Evolutionary conservation across 2,888 invertebrate species (phyloP), one percentile per base, ranked within the genome.

Genomic region (Apodemia mormo): DNA sequence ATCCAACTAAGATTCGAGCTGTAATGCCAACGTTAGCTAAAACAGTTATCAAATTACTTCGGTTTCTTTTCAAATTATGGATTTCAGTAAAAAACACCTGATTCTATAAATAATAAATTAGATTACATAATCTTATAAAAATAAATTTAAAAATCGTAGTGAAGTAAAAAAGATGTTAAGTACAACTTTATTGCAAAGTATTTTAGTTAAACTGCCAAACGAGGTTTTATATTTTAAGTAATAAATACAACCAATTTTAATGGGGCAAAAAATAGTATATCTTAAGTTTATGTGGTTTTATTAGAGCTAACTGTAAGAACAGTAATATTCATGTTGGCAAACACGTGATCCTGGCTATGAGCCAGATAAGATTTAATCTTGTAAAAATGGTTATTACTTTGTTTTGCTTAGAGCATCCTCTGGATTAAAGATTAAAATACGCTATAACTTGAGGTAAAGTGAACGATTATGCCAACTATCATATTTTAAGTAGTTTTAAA

Each of bases 321-420:
- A 80, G 79, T 80, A 80, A 82, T 82, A 80, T 78, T 76, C 72
- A 69, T 54, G 71, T 69, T 71, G 65, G 54, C 67, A 66, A 58
- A 64, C 61, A 58, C 68, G 40, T 40, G 45, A 64, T 68, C 30
- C 45, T 68, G 64, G 64, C 64, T 68, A 8, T 14, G 29, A 14
- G 61, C 61, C 64, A 64, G 33, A 68, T 58, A 58, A 68, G 37
- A 56, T 43, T 68, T 68, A 68, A 68, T 68, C 58, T 43, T 58
- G 58, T 58, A 68, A 68, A 68, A 58, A 58, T 68, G 37, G 58
- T 58, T 58, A 58, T 58, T 58, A 58, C 40, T 58, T 58, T 22
- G 56, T 56, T 58, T 40, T 58, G 22, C 67, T 58, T 68, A 43
- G 58, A 58, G 29, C 43, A 68, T 22, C 40, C 40, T 54, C 43